Base-by-base conservation (phyloP, 2,113 vertebrate genomes). In the Anseranas semipalmata region DNA sequence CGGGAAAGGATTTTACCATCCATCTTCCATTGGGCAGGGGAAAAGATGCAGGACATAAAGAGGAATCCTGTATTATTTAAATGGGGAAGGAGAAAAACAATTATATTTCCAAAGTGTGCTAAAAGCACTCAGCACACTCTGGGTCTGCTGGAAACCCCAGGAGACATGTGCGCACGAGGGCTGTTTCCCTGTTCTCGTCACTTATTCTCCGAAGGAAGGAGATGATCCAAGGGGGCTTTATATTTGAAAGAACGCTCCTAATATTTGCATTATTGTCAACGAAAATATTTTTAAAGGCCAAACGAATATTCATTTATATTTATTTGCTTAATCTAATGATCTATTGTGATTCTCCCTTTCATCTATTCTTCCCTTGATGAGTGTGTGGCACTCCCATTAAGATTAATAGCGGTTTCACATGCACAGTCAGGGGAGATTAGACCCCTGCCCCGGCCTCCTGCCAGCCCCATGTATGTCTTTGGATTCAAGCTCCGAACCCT, bases 221-320 rank as follows among this genome's bases (percentile, higher is more conserved):
- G 52, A 95, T 2, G 2, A 72, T 95, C 48, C 1, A 0, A 75
- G 75, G 85, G 80, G 90, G 79, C 50, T 97, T 95, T 96, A 72
- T 96, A 86, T 96, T 95, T 91, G 87, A 84, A 96, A 90, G 95
- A 95, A n/a, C 86, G 4, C 95, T 90, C 96, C 95, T 97, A 95
- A 98, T 97, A 98, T 98, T 95, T 92, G 76, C 97, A 80, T 96
- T 85, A 87, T 68, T 62, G 12, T 91, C 95, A 68, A 95, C 46
- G 87, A 98, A 98, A 98, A 97, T 97, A 98, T 98, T 98, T 98
- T 95, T 97, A 95, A 96, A 96, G 97, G 98, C 97, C 97, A 97
- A 98, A 89, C 75, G 93, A 90, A 92, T 91, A 96, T 97, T 97
- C 96, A 95, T 97, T 98, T 98, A 97, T 96, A 97, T 96, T 97